These are phyloP conservation scores for Catocala sponsa DNA, from an alignment of 2,888 invertebrate genomes.

Conservation along the genomic window DNA sequence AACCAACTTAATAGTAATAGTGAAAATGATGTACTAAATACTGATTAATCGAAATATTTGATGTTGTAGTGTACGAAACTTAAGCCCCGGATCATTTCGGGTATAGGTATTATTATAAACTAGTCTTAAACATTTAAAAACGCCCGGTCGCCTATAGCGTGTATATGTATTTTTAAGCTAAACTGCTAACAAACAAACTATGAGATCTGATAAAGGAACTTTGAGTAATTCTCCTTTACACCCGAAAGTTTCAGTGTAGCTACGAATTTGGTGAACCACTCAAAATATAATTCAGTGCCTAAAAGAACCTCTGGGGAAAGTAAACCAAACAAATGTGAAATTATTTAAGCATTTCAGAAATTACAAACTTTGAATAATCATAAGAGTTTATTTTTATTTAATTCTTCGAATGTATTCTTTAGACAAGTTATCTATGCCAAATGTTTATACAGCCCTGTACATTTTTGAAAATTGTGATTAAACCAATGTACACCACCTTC, in stretches of 20 bases:
- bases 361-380: conserved; percentile 72
- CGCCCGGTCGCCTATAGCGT: conserved; percentile 56
- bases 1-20: conserved; percentile 71
- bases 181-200: conserved; percentile 46
- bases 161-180: conserved; percentile 54
- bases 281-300: conserved; percentile 68
- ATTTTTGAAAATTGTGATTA: conserved; percentile 73
- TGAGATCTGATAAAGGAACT: conserved; percentile 55
- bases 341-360: conserved; percentile 72
- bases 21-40: conserved; percentile 60
- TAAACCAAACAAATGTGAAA: conserved; percentile 67
- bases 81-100: conserved; percentile 67
- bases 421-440: conserved; percentile 78
- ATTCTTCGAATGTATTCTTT: conserved; percentile 68
- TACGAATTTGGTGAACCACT: conserved; percentile 67
- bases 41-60: conserved; percentile 69
- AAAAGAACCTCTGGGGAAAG: conserved; percentile 80
- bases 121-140: conserved; percentile 68
- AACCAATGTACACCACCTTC: conserved; percentile 66
- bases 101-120: conserved; percentile 74
- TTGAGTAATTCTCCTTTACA: conserved; percentile 35
- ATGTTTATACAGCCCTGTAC: conserved; percentile 78
- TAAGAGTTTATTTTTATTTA: conserved; percentile 77
- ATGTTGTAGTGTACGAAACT: conserved; percentile 73
- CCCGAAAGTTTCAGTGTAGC: conserved; percentile 52